Conservation (phyloP, 2,888 invertebrate species). For the Oscheius sp. region DNA sequence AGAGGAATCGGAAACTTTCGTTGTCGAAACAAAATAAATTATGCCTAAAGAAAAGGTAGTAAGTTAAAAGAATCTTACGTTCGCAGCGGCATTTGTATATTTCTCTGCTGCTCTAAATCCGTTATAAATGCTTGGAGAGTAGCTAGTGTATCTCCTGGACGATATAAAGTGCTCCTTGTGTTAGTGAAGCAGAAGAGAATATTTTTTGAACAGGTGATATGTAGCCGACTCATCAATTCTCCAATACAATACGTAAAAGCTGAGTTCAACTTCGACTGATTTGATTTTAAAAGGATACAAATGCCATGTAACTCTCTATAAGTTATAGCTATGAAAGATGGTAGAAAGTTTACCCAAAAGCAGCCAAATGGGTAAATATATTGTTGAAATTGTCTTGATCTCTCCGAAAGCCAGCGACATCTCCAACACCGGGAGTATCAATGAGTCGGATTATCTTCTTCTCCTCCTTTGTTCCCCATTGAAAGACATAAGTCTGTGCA, state of each 20-base stretch:
- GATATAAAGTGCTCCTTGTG: constrained; percentile 30
- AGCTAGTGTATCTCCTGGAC: constrained; percentile 28
- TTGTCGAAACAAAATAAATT: constrained; percentile 47
- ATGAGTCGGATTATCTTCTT: constrained; percentile 11
- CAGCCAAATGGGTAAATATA: constrained; percentile 4
- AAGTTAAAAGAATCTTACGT: neutral
- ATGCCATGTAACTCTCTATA: constrained; percentile 44
- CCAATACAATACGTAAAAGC: constrained; percentile 3
- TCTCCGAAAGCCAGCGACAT: neutral
- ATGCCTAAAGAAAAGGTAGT: neutral
- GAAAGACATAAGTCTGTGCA: neutral
- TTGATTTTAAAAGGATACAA: constrained; percentile 50
- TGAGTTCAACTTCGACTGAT: constrained; percentile 34
- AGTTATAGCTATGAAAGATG: neutral
- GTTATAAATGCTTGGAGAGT: constrained; percentile 15
- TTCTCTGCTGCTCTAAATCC: constrained; percentile 4
- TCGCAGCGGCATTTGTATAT: constrained; percentile 15
- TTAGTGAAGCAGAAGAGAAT: constrained; percentile 60
- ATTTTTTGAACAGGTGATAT: neutral
- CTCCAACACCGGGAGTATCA: constrained; percentile 24
- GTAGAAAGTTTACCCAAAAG: neutral
- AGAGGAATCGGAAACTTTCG: constrained; percentile 44
- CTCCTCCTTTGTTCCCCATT: neutral
- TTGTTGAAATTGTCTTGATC: constrained; percentile 19
- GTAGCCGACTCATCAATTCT: neutral